Percentiles rank a stretch among this genome's conserved stretches.
Conservation (phyloP, 2,797 vertebrate species). For the Leptoclinus maculatus region DNA sequence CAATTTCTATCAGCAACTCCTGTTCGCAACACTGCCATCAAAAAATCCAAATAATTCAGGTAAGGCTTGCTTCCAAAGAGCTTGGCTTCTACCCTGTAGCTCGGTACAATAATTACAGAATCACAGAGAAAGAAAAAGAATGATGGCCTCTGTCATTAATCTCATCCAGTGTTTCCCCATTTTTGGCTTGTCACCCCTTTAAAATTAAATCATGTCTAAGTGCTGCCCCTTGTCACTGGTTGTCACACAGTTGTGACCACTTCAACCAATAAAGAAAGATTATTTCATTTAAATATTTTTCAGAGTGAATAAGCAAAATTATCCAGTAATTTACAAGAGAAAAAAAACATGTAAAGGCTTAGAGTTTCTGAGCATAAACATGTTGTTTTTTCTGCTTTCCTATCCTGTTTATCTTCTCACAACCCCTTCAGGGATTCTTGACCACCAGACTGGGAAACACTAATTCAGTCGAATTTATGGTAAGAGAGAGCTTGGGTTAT, state of each 20-base stretch:
- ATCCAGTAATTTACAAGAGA: background rate
- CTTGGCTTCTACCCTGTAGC: conserved; percentile 4
- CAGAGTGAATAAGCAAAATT: background rate
- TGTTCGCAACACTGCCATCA: conserved; percentile 6
- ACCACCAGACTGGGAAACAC: background rate
- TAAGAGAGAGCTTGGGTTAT: conserved; percentile 6
- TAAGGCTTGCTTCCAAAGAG: conserved; percentile 9
- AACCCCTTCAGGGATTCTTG: background rate
- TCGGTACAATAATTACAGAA: conserved; percentile 15
- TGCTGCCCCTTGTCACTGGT: background rate
- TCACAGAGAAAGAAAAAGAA: background rate
- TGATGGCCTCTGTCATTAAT: background rate
- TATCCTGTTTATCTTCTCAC: background rate
- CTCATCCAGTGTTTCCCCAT: background rate
- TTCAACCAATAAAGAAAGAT: background rate
- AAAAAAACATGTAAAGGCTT: background rate
- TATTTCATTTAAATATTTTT: background rate
- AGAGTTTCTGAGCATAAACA: background rate
- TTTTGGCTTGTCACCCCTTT: background rate
- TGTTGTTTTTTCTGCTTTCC: background rate
- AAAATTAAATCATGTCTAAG: background rate
- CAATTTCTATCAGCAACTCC: conserved; percentile 14
- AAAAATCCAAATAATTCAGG: conserved; percentile 41
- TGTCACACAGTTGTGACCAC: background rate
- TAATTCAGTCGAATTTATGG: background rate